Evolutionary conservation across 1,140 invertebrate genomes (phyloP).

Genomic region (Helicoverpa armigera): DNA sequence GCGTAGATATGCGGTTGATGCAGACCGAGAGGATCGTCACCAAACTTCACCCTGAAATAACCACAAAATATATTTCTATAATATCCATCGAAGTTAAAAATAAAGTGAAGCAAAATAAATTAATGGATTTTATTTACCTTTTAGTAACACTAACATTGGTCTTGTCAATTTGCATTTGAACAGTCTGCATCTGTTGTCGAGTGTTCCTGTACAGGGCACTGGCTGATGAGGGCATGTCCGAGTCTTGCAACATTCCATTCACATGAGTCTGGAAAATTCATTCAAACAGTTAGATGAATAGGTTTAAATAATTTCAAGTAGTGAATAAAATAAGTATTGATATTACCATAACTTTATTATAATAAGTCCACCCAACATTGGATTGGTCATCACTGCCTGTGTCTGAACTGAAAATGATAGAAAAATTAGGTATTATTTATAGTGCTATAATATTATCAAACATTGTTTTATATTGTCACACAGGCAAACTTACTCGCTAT

Average conservation of each 20-base stretch:
- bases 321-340: background rate
- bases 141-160: constrained; percentile 81
- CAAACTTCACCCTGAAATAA: constrained; percentile 84
- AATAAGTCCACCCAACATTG: constrained; percentile 89
- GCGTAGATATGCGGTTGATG: constrained; percentile 62
- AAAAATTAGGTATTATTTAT: background rate
- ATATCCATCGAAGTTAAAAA: background rate
- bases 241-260: constrained; percentile 81
- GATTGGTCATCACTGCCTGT: constrained; percentile 82
- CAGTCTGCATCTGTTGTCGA: constrained; percentile 67
- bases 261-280: constrained; percentile 76
- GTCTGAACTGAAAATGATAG: constrained; percentile 78
- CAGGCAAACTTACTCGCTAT: constrained; percentile 80
- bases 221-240: constrained; percentile 83
- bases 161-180: constrained; percentile 83
- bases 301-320: background rate
- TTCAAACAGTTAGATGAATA: background rate
- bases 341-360: constrained; percentile 89
- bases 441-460: background rate
- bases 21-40: constrained; percentile 72
- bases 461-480: no score
- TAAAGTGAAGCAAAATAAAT: background rate
- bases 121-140: constrained; percentile 65
- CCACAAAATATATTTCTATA: background rate
- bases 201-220: constrained; percentile 79